Base-by-base conservation (phyloP, 2,797 vertebrate species). In the Novumbra hubbsi region DNA sequence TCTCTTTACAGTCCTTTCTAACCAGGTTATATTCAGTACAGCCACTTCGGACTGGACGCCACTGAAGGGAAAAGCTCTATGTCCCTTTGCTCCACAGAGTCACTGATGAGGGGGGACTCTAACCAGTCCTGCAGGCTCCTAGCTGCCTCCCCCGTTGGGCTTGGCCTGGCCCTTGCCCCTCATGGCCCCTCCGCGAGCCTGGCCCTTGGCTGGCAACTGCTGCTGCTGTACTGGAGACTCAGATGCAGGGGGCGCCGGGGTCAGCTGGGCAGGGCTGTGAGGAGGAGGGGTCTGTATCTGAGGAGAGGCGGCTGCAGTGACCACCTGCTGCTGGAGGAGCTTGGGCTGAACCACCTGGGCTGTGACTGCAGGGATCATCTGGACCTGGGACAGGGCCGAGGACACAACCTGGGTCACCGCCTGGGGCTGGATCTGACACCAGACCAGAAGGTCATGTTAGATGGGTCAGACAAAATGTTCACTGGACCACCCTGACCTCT, bases 301-400 rank as follows among this genome's bases (percentile, higher is more conserved):
- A 0, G 96, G 93, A 0, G 96, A 95, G 0, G 92, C 89, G 5
- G 94, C 90, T 0, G 94, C 88, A 0, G 93, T 91, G 71, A 95
- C 94, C 0, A 95, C 95, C 85, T 96, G 95, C 86, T 96, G 95
- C 79, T 95, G 95, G 38, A 93, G 57, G 49, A 96, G 93, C 70
- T 97, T 96, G 88, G 95, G 96, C 80, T 95, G 95, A 65, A 96
- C 93, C 0, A 95, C 95, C 80, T 97, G 96, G 15, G 94, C 89
- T 0, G 95, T 78, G 0, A 92, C 80, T 0, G 95, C 84, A 0
- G 96, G 84, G 74, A 97, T 95, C 90, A 96, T 95, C 89, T 97
- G 96, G 62, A 98, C 94, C 86, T 96, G 95, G 76, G 95, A 87
- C 0, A 95, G 92, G 2, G 93, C 88, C 0, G 95, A 89, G 1